Evolutionary conservation across 2,888 invertebrate genomes (phyloP).

Genomic region (Cartodere bifasciata): DNA sequence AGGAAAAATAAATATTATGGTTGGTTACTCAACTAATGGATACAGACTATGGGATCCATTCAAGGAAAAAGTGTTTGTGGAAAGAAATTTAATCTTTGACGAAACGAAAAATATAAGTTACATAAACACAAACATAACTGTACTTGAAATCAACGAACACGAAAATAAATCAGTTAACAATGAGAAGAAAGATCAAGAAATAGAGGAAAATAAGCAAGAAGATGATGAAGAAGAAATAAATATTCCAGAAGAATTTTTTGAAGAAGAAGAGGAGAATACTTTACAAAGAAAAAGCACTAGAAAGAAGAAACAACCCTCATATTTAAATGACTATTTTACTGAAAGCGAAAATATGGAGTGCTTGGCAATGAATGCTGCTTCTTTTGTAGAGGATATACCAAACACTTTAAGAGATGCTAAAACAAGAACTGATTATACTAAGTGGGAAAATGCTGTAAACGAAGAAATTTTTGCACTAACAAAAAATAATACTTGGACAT

Average conservation of each 20-base stretch:
- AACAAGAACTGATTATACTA: conserved; percentile 8
- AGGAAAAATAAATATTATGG: conserved; percentile 9
- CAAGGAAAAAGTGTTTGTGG: conserved; percentile 2
- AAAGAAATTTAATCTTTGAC: conserved; percentile 13
- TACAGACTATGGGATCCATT: conserved; percentile 5
- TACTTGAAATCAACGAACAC: conserved; percentile 2
- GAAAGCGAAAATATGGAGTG: conserved; percentile 1
- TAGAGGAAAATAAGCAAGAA: conserved; percentile 4
- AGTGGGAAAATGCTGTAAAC: conserved; percentile 15
- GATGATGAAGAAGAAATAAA: too few relatives aligned
- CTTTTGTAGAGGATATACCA: conserved; percentile 13
- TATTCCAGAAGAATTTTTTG: too few relatives aligned
- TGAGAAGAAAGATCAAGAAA: background rate
- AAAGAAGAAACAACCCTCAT: conserved; percentile 1
- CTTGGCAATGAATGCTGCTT: conserved; percentile 9
- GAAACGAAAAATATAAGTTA: too few relatives aligned
- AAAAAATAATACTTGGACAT: conserved; percentile 15
- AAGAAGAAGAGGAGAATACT: conserved; percentile 3
- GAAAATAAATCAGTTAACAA: conserved; percentile 2
- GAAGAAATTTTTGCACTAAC: conserved; percentile 15
- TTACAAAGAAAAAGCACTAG: conserved; percentile 1
- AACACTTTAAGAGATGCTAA: conserved; percentile 10
- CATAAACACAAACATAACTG: too few relatives aligned
- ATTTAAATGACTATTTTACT: conserved; percentile 4
- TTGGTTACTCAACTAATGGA: conserved; percentile 4